phyloP scores from a whole-genome alignment of 2,113 vertebrate genomes.

The Hemiscyllium ocellatum region DNA sequence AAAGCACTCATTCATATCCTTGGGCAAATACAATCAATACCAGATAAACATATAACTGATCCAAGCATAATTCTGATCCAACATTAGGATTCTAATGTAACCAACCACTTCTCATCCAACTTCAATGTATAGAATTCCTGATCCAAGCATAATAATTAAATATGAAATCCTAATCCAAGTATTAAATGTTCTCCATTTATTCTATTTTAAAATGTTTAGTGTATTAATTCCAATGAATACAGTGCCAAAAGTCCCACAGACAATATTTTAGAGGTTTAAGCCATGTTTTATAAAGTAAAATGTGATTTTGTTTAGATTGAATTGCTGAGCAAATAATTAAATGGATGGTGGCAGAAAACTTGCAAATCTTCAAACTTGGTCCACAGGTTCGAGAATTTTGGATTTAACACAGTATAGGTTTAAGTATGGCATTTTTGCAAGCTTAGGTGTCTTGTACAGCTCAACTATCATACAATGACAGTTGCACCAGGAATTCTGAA shows the following conservation, averaged over 20 bases:
- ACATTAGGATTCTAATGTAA: background rate
- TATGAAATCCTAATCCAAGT: conserved; percentile 28
- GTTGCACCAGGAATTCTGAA: background rate
- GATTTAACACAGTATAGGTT: background rate
- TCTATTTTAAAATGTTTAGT: background rate
- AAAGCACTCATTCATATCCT: conserved; percentile 3
- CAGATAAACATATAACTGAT: conserved; percentile 20
- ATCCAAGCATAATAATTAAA: conserved; percentile 28
- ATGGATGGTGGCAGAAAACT: background rate
- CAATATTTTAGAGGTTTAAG: background rate
- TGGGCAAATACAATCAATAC: conserved; percentile 30
- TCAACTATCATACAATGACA: background rate
- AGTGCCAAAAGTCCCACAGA: background rate
- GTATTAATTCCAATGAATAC: background rate
- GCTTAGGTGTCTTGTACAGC: background rate
- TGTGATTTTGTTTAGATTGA: background rate
- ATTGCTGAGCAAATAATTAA: conserved; percentile 14
- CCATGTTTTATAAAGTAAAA: background rate
- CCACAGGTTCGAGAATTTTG: conserved; percentile 9
- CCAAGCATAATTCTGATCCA: conserved; percentile 15
- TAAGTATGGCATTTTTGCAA: background rate
- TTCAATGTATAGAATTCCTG: background rate
- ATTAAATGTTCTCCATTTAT: conserved; percentile 27
- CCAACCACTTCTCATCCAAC: conserved; percentile 16
- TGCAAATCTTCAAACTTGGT: background rate